Percentiles rank a stretch among this genome's conserved stretches.
Conservation (phyloP, 2,797 vertebrate species). For the Micropoecilia bifurca region DNA sequence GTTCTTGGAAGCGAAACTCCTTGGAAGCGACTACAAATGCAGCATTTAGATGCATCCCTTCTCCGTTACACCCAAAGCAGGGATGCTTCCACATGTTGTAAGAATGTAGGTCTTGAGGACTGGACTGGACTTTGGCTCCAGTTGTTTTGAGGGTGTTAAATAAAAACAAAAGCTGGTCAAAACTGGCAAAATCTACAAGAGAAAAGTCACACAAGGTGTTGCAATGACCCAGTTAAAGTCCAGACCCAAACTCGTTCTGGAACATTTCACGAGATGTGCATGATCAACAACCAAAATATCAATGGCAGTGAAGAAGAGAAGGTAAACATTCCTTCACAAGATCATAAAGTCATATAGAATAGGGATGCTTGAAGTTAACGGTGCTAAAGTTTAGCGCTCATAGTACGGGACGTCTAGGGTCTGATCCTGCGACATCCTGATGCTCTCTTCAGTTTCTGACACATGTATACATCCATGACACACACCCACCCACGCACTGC, state of each 20-base stretch:
- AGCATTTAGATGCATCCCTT: not conserved
- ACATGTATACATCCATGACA: constrained; percentile 23
- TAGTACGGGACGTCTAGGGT: not conserved
- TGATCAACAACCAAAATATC: not conserved
- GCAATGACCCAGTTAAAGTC: not conserved
- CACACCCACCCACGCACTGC: constrained; percentile 41
- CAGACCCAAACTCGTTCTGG: not conserved
- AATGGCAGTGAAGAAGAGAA: not conserved
- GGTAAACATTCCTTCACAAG: not conserved
- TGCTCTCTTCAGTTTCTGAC: constrained; percentile 23
- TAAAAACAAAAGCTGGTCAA: not conserved
- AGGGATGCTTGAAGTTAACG: not conserved
- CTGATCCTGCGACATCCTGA: constrained; percentile 7
- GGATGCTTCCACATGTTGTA: not conserved
- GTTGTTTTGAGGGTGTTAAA: not conserved
- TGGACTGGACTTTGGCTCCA: not conserved
- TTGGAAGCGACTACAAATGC: not conserved
- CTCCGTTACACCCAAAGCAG: not conserved
- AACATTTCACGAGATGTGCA: not conserved
- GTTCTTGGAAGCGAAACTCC: not conserved
- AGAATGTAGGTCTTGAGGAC: not conserved
- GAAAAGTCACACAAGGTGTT: not conserved
- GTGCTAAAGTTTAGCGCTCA: not conserved
- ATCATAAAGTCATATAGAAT: not conserved
- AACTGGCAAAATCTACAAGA: not conserved